These are phyloP conservation scores for Rutpela maculata DNA, from an alignment of 2,888 invertebrate species.

Conservation along the genomic window DNA sequence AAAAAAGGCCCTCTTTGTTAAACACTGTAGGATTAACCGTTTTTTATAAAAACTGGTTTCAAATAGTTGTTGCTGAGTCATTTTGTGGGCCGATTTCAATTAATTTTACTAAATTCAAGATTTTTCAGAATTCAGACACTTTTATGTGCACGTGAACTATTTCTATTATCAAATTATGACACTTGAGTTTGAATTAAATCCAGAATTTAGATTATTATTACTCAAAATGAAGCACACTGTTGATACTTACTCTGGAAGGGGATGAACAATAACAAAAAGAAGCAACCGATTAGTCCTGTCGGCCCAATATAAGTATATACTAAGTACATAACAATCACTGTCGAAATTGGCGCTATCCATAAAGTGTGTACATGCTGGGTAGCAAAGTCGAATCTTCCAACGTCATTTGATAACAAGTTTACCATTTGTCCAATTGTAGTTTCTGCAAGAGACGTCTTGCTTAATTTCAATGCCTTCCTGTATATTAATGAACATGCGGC, in stretches of 20 bases:
- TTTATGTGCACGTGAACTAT: too few relatives aligned
- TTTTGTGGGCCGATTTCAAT: too few relatives aligned
- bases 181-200: too few relatives aligned
- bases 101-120: too few relatives aligned
- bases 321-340: conserved; percentile 76
- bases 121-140: too few relatives aligned
- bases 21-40: too few relatives aligned
- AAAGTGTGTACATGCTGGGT: conserved; percentile 87
- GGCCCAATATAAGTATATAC: conserved; percentile 71
- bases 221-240: not conserved
- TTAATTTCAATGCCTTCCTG: conserved; percentile 82
- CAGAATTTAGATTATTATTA: too few relatives aligned
- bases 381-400: conserved; percentile 88
- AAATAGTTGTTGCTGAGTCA: too few relatives aligned
- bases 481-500: conserved; percentile 90
- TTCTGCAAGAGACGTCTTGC: conserved; percentile 71
- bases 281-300: conserved; percentile 70
- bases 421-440: conserved; percentile 58
- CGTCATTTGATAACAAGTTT: conserved; percentile 68
- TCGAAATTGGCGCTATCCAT: conserved; percentile 82
- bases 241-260: conserved; percentile 67
- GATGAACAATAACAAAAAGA: conserved; percentile 66
- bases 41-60: too few relatives aligned
- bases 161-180: too few relatives aligned
- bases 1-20: too few relatives aligned